These are phyloP conservation scores for Drosophila macrospina DNA, from an alignment of 2,888 invertebrate species.

Conservation along the genomic window DNA sequence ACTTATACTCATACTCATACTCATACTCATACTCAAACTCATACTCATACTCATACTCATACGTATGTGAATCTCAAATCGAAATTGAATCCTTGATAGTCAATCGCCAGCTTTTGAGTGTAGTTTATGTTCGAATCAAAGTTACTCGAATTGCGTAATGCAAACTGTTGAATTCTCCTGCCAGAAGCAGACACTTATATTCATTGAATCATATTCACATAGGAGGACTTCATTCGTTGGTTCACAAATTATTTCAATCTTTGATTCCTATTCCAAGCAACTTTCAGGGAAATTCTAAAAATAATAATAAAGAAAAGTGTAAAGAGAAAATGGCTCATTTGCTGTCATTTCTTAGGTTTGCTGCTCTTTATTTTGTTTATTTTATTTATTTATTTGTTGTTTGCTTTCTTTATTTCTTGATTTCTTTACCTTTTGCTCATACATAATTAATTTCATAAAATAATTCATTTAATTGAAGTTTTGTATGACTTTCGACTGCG, in stretches of 20 bases:
- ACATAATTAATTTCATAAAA: conserved; percentile 72
- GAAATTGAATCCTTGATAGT: conserved; percentile 37
- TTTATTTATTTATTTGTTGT: conserved; percentile 21
- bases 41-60: too few relatives aligned
- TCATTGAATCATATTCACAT: background rate
- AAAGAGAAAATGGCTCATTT: too few relatives aligned
- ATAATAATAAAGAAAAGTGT: too few relatives aligned
- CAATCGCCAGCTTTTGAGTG: conserved; percentile 35
- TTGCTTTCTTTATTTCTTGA: conserved; percentile 6
- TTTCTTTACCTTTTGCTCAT: conserved; percentile 53
- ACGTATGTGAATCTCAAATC: too few relatives aligned
- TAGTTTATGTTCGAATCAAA: conserved; percentile 27
- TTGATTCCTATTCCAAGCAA: conserved; percentile 30
- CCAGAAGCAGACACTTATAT: conserved; percentile 1
- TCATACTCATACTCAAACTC: too few relatives aligned
- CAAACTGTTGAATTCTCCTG: conserved; percentile 29
- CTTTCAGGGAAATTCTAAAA: conserved; percentile 7
- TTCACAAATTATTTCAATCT: background rate
- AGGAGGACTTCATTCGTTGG: background rate
- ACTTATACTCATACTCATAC: conserved; percentile 13
- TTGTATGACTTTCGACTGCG: conserved; percentile 53
- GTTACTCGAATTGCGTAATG: conserved; percentile 6
- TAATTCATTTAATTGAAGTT: conserved; percentile 76
- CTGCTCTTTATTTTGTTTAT: conserved; percentile 10
- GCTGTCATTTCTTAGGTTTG: too few relatives aligned